Conservation (phyloP, 2,113 vertebrate genomes). For the Plecotus auritus region DNA sequence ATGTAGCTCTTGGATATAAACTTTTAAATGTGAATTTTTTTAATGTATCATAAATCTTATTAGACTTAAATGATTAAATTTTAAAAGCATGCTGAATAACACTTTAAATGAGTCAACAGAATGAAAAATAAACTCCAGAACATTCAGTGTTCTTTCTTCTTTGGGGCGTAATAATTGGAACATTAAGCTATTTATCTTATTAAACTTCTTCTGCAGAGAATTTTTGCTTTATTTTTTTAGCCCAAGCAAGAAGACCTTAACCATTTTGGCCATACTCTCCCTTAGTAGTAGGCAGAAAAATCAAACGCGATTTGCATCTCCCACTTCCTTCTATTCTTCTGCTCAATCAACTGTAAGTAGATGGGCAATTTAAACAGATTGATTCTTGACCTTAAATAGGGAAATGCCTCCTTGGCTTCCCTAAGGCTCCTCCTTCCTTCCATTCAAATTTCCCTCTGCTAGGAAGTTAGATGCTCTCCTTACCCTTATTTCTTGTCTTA, state of each 20-base stretch:
- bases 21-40: background rate
- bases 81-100: conserved; percentile 5
- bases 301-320: conserved; percentile 25
- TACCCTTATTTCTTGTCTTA: background rate
- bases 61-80: conserved; percentile 28
- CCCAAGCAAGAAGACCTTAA: conserved; percentile 8
- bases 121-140: conserved; percentile 7
- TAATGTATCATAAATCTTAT: background rate
- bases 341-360: background rate
- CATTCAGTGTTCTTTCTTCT: background rate
- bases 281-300: background rate
- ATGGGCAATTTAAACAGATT: background rate
- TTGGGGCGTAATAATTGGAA: background rate
- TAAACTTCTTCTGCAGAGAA: conserved; percentile 22
- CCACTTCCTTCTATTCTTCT: conserved; percentile 24
- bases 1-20: background rate
- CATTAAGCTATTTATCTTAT: background rate
- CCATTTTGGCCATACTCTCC: background rate
- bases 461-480: background rate
- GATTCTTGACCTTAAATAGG: background rate
- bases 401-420: background rate
- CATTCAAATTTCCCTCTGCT: background rate
- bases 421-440: background rate
- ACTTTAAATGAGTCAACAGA: conserved; percentile 31
- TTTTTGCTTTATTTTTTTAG: conserved; percentile 26